Base-by-base conservation (phyloP, 1,140 invertebrate genomes). In the Oryctes rhinoceros region DNA sequence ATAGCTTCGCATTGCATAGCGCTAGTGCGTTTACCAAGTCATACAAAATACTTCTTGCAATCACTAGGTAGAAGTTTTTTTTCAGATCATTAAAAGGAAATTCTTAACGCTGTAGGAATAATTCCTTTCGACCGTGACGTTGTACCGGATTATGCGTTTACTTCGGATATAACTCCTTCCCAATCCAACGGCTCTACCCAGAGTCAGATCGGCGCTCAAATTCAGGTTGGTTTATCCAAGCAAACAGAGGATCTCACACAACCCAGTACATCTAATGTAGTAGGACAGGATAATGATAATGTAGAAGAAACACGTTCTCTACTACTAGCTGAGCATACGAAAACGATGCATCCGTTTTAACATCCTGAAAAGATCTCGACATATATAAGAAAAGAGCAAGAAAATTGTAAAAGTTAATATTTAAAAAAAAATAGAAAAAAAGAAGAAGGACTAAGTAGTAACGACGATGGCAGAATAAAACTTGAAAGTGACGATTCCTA, bases 41-140 rank as follows among this genome's bases (percentile, higher is more conserved):
- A 87, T 74, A 85, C 82, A 10, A 88, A 88, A 15, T 82, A 87
- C 78, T 82, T 76, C 76, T 80, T 87, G 10, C 85, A 79, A 4
- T 9, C 13, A 15, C n/a, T 53, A 15, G n/a, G n/a, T 13, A 13
- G 4, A 53, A 53, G n/a, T 53, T 18, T 0, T 4, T n/a, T 4
- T 7, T 53, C 9, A 18, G 49, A 15, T 15, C 4, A 3, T 15
- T 11, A 1, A 13, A 53, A 18, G 7, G 4, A 18, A 15, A 13
- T 4, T 15, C n/a, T 9, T 53, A 53, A 18, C 0, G 49, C 49
- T 13, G 13, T 11, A 15, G 49, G 49, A 13, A 53, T 53, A 11
- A 4, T 18, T 11, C 49, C 13, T 18, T 53, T 53, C n/a, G 13
- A 53, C 13, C 49, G 13, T 13, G 49, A 13, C 11, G 13, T 53